Evolutionary conservation across 2,888 invertebrate genomes (phyloP).

Genomic region (Troilus luridus): DNA sequence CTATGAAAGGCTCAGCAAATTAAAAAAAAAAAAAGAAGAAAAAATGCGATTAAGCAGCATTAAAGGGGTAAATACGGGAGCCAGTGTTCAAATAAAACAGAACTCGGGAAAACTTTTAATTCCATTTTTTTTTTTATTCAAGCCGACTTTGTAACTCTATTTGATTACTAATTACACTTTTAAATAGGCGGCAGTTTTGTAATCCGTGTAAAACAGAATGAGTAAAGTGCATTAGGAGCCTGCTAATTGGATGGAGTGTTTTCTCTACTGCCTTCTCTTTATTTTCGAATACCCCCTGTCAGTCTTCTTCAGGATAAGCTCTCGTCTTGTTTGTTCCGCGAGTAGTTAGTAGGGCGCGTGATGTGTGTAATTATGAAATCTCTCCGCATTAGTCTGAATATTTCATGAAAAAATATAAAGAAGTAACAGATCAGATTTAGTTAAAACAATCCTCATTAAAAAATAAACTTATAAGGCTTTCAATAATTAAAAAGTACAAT

Average conservation of each 20-base stretch:
- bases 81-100: background rate
- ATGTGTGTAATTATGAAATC: background rate
- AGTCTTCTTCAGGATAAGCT: background rate
- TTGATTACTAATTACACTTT: slow-evolving; percentile 60
- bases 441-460: no score
- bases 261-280: background rate
- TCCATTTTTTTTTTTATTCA: slow-evolving; percentile 54
- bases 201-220: slow-evolving; percentile 54
- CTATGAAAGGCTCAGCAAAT: slow-evolving; percentile 28
- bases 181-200: slow-evolving; percentile 56
- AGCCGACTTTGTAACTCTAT: slow-evolving; percentile 55
- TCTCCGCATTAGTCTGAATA: background rate
- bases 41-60: slow-evolving; percentile 52
- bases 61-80: slow-evolving; percentile 48
- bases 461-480: no score
- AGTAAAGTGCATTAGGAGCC: slow-evolving; percentile 58
- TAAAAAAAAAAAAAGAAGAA: slow-evolving; percentile 39
- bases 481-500: no score
- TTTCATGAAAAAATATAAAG: background rate
- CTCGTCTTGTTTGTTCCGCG: background rate
- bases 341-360: background rate
- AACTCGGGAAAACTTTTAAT: slow-evolving; percentile 50
- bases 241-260: slow-evolving; percentile 58
- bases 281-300: background rate
- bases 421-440: no score